phyloP scores from a whole-genome alignment of 2,113 vertebrate species.

The Ardeotis arabs region DNA sequence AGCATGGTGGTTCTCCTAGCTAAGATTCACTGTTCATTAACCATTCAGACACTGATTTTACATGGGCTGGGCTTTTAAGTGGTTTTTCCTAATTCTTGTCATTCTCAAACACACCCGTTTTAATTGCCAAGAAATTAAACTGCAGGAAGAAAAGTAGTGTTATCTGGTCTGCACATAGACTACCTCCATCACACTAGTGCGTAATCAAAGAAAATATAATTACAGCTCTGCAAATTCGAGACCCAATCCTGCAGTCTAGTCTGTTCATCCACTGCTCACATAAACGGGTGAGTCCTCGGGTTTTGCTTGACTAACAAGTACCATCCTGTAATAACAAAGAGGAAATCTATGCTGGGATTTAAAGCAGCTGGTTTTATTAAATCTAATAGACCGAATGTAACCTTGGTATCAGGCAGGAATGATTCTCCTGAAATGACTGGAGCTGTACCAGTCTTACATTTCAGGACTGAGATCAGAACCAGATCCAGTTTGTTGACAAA shows the following conservation, averaged over 20 bases:
- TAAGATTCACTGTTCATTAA: slow-evolving; percentile 2
- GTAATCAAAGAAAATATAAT: slow-evolving; percentile 70
- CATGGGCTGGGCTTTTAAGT: not conserved
- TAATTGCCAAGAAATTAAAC: slow-evolving; percentile 73
- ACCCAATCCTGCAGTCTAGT: not conserved
- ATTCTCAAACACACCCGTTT: slow-evolving; percentile 19
- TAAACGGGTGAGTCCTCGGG: not conserved
- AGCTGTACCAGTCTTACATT: not conserved
- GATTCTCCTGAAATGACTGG: not conserved
- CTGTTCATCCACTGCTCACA: not conserved
- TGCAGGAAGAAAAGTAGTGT: slow-evolving; percentile 62
- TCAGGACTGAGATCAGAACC: slow-evolving; percentile 18
- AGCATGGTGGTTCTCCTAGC: not conserved
- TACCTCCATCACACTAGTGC: slow-evolving; percentile 19
- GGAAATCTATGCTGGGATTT: slow-evolving; percentile 26
- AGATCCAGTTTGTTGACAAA: not conserved
- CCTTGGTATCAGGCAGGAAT: not conserved
- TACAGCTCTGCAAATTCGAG: slow-evolving; percentile 14
- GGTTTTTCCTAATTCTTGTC: not conserved
- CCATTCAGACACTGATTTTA: not conserved
- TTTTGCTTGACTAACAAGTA: slow-evolving; percentile 29
- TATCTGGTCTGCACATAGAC: slow-evolving; percentile 65
- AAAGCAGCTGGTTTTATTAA: slow-evolving; percentile 46
- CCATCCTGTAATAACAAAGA: slow-evolving; percentile 11
- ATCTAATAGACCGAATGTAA: slow-evolving; percentile 3